A percentile compares a stretch with the other conserved stretches of the same genome.
phyloP scores from a whole-genome alignment of 64 coral and sea anemone species.

The Montipora efflorescens region DNA sequence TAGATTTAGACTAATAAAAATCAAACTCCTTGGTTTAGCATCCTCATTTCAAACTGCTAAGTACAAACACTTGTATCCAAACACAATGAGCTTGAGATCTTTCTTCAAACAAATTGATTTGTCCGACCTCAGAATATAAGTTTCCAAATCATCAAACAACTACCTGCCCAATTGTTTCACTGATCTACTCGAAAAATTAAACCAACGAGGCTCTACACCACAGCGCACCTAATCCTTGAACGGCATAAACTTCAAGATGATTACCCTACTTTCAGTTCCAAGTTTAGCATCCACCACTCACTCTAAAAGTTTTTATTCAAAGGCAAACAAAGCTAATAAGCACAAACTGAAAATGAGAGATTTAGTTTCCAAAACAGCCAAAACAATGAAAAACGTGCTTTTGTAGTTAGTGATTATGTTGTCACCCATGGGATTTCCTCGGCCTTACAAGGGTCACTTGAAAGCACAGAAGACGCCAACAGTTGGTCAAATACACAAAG shows the following conservation, averaged over 20 bases:
- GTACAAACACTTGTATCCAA: neutral
- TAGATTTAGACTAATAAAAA: neutral
- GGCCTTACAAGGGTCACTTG: neutral
- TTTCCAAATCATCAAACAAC: neutral
- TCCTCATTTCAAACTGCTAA: neutral
- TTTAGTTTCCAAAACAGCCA: neutral
- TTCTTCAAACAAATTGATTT: neutral
- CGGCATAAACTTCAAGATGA: neutral
- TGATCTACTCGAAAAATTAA: neutral
- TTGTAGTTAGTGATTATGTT: constrained; percentile 23
- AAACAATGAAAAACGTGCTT: neutral
- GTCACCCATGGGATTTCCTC: constrained; percentile 26
- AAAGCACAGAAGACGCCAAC: neutral
- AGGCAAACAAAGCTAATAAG: neutral
- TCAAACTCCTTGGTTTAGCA: neutral
- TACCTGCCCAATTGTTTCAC: neutral
- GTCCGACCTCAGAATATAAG: neutral
- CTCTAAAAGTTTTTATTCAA: neutral
- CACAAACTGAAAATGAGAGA: neutral
- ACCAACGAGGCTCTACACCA: no score
- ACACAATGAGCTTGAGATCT: neutral
- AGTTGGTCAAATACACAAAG: neutral
- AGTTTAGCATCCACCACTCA: neutral
- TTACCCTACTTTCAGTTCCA: neutral
- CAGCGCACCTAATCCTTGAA: neutral